Base-by-base conservation (phyloP, 2,797 vertebrate species). In the Sebastes iracundus region DNA sequence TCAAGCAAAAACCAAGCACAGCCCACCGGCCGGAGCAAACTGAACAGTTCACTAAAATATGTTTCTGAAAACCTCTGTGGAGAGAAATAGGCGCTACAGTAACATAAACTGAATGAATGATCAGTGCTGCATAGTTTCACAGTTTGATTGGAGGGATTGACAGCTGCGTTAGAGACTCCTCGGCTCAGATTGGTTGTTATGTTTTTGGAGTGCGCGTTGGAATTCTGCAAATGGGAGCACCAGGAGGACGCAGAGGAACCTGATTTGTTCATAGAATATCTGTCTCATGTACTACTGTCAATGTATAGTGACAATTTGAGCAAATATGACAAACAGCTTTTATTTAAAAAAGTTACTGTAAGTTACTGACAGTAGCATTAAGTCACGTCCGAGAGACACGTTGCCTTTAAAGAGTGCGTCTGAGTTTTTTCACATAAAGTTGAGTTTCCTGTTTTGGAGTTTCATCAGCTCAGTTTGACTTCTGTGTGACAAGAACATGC, bases 391-490 rank as follows among this genome's bases (percentile, higher is more conserved):
- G 10, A 52, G 10, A 25, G 46, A 61, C 8, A 4, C 38, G 5
- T 58, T 70, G 7, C 30, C 30, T 55, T 55, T 27, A 22, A 13
- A 49, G 35, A 49, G 42, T 46, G 38, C 0, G 38, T 42, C 55
- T 20, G 27, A 28, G 33, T 33, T 27, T 27, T 27, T 25, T 58
- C 23, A 58, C 23, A 14, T 20, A 9, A 52, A 4, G 20, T n/a
- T 52, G 18, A 5, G 55, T 13, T 60, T 76, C 38, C 38, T 76
- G 64, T 77, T 69, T 2, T 0, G 10, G 56, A 28, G 32, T 65
- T 75, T 66, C 62, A 75, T 56, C 12, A 35, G 56, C 22, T 65
- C 9, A 23, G 5, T 59, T 61, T 62, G 4, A 33, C 35, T 49
- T 23, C 13, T 25, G 35, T 25, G 16, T 60, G 27, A 32, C 53